phyloP scores from a whole-genome alignment of 2,113 vertebrate species.

The Python bivittatus region DNA sequence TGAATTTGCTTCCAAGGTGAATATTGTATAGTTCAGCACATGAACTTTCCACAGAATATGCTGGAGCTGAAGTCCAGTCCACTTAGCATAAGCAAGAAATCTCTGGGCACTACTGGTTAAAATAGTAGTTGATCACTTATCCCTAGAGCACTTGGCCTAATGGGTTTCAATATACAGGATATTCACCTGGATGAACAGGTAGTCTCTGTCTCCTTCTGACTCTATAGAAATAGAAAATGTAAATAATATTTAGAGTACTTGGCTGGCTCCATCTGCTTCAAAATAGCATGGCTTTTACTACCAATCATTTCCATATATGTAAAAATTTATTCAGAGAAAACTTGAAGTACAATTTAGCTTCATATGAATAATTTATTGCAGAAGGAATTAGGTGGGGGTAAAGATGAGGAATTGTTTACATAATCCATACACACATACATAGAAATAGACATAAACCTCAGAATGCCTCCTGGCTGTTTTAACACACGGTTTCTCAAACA shows the following conservation, averaged over 20 bases:
- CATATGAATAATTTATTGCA: not conserved
- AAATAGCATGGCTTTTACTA: not conserved
- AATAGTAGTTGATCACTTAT: not conserved
- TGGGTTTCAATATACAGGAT: not conserved
- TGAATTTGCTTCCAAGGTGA: not conserved
- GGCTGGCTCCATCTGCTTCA: not conserved
- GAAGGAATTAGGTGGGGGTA: not conserved
- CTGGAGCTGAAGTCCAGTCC: not conserved
- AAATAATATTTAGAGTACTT: not conserved
- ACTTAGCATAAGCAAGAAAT: not conserved
- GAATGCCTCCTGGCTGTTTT: not conserved
- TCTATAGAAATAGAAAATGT: not conserved
- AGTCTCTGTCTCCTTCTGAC: not conserved
- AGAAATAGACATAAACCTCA: not conserved
- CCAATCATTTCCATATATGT: not conserved
- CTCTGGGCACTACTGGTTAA: not conserved
- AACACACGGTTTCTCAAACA: not conserved
- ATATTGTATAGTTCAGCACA: not conserved
- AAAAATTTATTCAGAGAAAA: not conserved
- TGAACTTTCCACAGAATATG: not conserved
- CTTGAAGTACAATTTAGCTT: not conserved
- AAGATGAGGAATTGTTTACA: not conserved
- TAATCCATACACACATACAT: not conserved
- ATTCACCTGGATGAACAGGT: not conserved
- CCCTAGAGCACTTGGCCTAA: not conserved